Evolutionary conservation across 2,113 vertebrate genomes (phyloP).

Genomic region (Ageneiosus marmoratus): DNA sequence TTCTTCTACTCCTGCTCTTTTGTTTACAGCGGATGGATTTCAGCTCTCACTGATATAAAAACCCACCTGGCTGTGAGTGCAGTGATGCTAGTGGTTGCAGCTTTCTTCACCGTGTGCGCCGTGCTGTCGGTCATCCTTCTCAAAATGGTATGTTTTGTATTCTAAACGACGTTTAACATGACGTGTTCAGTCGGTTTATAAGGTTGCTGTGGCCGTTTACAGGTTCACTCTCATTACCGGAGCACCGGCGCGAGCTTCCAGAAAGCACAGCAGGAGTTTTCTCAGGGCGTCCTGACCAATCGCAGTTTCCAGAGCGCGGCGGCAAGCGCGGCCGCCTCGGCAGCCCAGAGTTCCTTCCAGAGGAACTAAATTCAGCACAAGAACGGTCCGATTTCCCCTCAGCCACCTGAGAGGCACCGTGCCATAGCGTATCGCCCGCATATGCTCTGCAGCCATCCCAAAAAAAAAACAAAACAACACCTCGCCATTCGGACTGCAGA

Average conservation of each 20-base stretch:
- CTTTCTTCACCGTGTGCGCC: constrained; percentile 85
- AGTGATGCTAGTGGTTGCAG: constrained; percentile 91
- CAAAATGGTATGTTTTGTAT: constrained; percentile 82
- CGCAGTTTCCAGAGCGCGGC: constrained; percentile 82
- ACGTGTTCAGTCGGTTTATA: too few species aligned
- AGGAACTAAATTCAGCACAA: constrained; percentile 62
- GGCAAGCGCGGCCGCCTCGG: constrained; percentile 72
- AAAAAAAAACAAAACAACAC: too few species aligned
- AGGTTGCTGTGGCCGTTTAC: constrained; percentile 6
- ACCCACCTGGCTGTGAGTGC: constrained; percentile 68
- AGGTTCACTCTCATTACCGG: constrained; percentile 92
- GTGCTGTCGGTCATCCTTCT: constrained; percentile 83
- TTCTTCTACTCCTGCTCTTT: neutral
- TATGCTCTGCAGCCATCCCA: neutral
- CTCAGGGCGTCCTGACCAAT: constrained; percentile 88
- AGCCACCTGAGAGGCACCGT: constrained; percentile 6
- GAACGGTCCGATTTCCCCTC: neutral
- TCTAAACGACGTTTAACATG: neutral
- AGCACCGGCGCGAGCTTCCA: constrained; percentile 92
- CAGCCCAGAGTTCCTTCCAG: constrained; percentile 79
- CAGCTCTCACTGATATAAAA: constrained; percentile 65
- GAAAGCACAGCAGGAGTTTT: constrained; percentile 94
- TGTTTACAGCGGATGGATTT: constrained; percentile 86
- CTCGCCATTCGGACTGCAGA: constrained; percentile 18
- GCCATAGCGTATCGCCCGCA: neutral